Conservation (phyloP, 2,113 vertebrate species). For the Forbesichthys agassizii region DNA sequence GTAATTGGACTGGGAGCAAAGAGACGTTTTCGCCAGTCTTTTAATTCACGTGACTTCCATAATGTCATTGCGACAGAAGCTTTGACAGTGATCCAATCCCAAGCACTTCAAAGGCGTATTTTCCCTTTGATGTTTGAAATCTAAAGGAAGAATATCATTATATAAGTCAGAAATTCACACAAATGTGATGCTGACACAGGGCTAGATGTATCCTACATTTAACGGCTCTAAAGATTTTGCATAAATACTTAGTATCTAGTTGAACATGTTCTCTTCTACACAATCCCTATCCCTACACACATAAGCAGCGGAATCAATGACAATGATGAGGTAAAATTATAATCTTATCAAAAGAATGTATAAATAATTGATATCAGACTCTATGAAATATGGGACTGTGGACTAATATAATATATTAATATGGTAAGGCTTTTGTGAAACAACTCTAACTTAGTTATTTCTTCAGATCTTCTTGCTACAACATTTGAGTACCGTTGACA, state of each 20-base stretch:
- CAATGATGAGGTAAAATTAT: too few relatives aligned
- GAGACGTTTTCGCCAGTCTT: slow-evolving; percentile 64
- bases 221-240: slow-evolving; percentile 38
- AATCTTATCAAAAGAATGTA: too few relatives aligned
- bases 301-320: too few relatives aligned
- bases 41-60: slow-evolving; percentile 74
- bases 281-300: too few relatives aligned
- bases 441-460: neutral
- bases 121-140: slow-evolving; percentile 79
- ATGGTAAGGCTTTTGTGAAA: neutral
- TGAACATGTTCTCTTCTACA: too few relatives aligned
- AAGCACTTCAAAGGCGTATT: slow-evolving; percentile 80
- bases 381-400: neutral
- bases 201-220: slow-evolving; percentile 57
- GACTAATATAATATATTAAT: neutral
- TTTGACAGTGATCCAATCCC: slow-evolving; percentile 78
- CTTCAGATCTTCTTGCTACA: neutral
- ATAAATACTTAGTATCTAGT: too few relatives aligned
- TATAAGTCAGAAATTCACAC: slow-evolving; percentile 71
- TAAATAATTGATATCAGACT: too few relatives aligned
- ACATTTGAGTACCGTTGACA: slow-evolving; percentile 20
- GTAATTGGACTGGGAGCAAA: slow-evolving; percentile 74
- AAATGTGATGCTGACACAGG: slow-evolving; percentile 57
- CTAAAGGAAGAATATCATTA: slow-evolving; percentile 74
- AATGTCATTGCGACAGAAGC: slow-evolving; percentile 76